Percentiles rank a stretch among this genome's conserved stretches.
phyloP scores from a whole-genome alignment of 2,113 vertebrate genomes.

The Clarias magur region DNA sequence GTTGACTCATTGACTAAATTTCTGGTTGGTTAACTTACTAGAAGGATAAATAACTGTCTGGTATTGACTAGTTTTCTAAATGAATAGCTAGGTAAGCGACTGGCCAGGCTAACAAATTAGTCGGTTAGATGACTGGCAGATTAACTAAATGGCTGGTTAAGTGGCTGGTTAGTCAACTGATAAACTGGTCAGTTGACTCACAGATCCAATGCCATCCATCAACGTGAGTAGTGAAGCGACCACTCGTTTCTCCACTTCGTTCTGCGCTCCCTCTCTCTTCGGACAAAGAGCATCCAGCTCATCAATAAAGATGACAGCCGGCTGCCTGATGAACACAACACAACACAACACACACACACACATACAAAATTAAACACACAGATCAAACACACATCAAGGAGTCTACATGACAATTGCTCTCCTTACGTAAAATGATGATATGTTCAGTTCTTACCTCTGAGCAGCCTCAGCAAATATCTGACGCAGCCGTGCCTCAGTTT shows the following conservation, averaged over 20 bases:
- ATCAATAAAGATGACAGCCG: slow-evolving; percentile 95
- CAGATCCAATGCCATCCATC: slow-evolving; percentile 96
- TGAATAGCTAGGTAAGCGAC: too few species aligned
- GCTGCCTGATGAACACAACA: slow-evolving; percentile 67
- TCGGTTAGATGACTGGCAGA: too few species aligned
- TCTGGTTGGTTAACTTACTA: too few species aligned
- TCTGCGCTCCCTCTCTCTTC: slow-evolving; percentile 89
- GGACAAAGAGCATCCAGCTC: slow-evolving; percentile 94
- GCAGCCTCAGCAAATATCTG: slow-evolving; percentile 91
- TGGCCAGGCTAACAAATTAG: too few species aligned
- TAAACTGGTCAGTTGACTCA: slow-evolving; percentile 59
- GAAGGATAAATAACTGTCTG: too few species aligned
- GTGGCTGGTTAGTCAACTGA: background rate
- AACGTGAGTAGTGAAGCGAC: slow-evolving; percentile 92
- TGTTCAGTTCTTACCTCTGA: slow-evolving; percentile 72
- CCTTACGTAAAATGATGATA: background rate
- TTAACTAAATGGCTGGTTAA: too few species aligned
- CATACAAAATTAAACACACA: background rate
- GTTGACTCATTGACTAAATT: too few species aligned
- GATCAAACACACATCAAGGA: background rate
- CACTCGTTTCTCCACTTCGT: slow-evolving; percentile 94
- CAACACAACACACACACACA: background rate
- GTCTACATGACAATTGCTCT: background rate
- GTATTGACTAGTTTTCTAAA: too few species aligned
- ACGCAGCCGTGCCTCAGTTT: slow-evolving; percentile 87